Evolutionary conservation across 2,888 invertebrate genomes (phyloP).

Genomic region (Girardia tigrina): DNA sequence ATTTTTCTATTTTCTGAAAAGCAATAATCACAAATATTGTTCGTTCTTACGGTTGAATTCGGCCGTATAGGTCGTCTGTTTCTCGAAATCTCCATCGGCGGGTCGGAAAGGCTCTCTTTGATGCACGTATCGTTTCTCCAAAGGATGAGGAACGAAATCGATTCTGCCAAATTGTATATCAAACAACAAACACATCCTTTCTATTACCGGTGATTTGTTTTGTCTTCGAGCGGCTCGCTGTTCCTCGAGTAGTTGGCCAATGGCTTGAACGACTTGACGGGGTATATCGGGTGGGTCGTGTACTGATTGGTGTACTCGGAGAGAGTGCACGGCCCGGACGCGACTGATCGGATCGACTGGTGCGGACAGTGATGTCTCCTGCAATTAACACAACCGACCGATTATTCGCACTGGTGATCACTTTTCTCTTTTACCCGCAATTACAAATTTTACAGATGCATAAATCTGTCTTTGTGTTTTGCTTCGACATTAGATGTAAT

Average conservation of each 20-base stretch:
- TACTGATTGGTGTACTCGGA: conserved; percentile 36
- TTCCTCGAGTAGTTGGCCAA: conserved; percentile 27
- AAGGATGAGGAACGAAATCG: conserved; percentile 44
- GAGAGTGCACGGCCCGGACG: conserved; percentile 24
- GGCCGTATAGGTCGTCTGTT: conserved; percentile 45
- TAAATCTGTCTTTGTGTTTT: background rate
- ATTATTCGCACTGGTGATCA: background rate
- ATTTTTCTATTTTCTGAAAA: no score
- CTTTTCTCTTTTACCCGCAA: background rate
- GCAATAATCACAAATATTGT: no score
- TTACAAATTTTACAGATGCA: conserved; percentile 5
- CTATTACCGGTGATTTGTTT: conserved; percentile 38
- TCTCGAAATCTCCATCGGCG: conserved; percentile 45
- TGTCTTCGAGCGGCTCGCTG: conserved; percentile 35
- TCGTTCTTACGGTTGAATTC: conserved; percentile 46
- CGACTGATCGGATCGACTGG: background rate
- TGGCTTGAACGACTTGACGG: conserved; percentile 33
- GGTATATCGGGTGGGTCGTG: conserved; percentile 32
- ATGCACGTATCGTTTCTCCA: conserved; percentile 43
- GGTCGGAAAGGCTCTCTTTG: conserved; percentile 42
- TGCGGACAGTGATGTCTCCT: conserved; percentile 37
- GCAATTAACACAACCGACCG: background rate
- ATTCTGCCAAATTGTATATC: conserved; percentile 40
- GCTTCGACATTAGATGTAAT: no score
- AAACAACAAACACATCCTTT: background rate